A percentile compares a stretch with the other conserved stretches of the same genome.
These are phyloP conservation scores for Hydropsyche tenuis DNA, from an alignment of 1,140 invertebrate genomes.

Conservation along the genomic window DNA sequence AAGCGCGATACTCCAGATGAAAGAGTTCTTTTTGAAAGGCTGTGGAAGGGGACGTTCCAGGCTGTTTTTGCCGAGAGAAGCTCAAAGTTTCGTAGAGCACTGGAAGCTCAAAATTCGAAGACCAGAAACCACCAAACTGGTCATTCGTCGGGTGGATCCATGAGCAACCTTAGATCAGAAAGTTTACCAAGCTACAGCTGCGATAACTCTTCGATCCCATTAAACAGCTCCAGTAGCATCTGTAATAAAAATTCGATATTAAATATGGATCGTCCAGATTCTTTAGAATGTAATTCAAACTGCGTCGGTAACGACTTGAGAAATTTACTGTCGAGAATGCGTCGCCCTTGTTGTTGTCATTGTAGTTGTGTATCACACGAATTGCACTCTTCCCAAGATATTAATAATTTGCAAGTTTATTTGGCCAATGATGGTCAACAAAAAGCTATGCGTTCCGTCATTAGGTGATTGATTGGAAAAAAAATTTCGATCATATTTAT, in stretches of 20 bases:
- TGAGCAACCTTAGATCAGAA: neutral
- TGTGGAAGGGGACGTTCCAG: slow-evolving; percentile 69
- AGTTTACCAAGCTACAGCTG: slow-evolving; percentile 3
- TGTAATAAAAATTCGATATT: neutral
- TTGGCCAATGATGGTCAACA: slow-evolving; percentile 60
- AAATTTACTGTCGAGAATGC: slow-evolving; percentile 56
- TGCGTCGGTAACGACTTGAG: slow-evolving; percentile 56
- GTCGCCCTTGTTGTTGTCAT: slow-evolving; percentile 59
- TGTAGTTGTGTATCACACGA: slow-evolving; percentile 52
- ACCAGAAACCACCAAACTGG: slow-evolving; percentile 9
- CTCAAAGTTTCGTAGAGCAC: slow-evolving; percentile 54
- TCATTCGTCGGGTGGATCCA: slow-evolving; percentile 15
- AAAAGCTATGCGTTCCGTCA: slow-evolving; percentile 67
- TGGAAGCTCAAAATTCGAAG: slow-evolving; percentile 50
- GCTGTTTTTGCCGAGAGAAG: slow-evolving; percentile 57
- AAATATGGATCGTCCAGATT: slow-evolving; percentile 40
- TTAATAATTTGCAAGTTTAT: slow-evolving; percentile 65
- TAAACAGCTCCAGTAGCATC: neutral
- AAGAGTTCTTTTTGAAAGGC: slow-evolving; percentile 66
- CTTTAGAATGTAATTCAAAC: slow-evolving; percentile 51
- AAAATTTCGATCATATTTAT: neutral
- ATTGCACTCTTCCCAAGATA: slow-evolving; percentile 52
- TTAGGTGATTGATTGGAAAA: slow-evolving; percentile 61
- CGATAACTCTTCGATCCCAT: neutral
- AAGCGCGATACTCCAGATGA: slow-evolving; percentile 60